A percentile compares a stretch with the other conserved stretches of the same genome.
Conservation (phyloP, 2,888 invertebrate genomes). For the Dimorphilus gyrociliatus region DNA sequence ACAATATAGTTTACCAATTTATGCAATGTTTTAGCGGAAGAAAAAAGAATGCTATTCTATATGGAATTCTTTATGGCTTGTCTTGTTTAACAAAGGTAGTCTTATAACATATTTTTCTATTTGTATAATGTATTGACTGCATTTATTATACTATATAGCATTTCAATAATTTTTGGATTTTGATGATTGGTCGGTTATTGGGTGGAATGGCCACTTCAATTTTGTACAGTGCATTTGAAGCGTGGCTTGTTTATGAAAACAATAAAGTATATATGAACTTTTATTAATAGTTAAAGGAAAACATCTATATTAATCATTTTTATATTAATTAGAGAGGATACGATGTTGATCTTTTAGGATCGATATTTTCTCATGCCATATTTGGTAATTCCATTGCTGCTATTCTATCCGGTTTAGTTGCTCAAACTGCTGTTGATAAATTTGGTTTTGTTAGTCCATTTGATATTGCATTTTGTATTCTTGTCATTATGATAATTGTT, state of each 20-base stretch:
- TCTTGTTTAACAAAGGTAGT: constrained; percentile 42
- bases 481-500: constrained; percentile 24
- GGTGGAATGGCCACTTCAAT: constrained; percentile 43
- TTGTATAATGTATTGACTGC: constrained; percentile 2
- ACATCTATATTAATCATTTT: no score
- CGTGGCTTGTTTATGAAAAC: constrained; percentile 42
- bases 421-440: constrained; percentile 39
- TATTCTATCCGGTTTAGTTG: constrained; percentile 39
- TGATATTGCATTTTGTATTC: constrained; percentile 26
- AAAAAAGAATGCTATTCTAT: constrained; percentile 39
- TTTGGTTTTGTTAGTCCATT: constrained; percentile 42
- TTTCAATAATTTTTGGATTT: constrained; percentile 39
- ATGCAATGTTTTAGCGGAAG: constrained; percentile 36
- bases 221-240: constrained; percentile 42
- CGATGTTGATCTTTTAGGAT: constrained; percentile 33
- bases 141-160: constrained; percentile 24
- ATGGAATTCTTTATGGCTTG: constrained; percentile 40
- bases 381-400: constrained; percentile 42
- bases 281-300: no score
- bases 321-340: constrained; percentile 30
- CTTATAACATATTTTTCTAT: constrained; percentile 3
- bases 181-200: constrained; percentile 39
- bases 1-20: neutral
- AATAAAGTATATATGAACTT: constrained; percentile 28
- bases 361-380: constrained; percentile 39